A percentile compares a stretch with the other conserved stretches of the same genome.
These are phyloP conservation scores for Octodonta nipae DNA, from an alignment of 2,888 invertebrate species.

Conservation along the genomic window DNA sequence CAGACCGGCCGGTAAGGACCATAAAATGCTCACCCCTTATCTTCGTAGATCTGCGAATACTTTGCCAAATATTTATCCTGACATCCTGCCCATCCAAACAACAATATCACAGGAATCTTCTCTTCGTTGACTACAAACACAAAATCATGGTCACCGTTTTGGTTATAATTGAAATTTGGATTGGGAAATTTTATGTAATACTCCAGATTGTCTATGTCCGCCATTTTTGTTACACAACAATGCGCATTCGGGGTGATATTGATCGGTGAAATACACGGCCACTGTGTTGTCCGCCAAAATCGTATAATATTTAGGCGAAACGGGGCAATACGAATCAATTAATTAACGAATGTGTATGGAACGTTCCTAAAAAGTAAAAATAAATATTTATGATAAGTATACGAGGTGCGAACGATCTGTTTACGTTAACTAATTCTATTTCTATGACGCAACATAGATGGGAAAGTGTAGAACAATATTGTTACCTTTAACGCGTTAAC, in stretches of 20 bases:
- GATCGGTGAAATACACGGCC: slow-evolving; percentile 5
- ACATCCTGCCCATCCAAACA: slow-evolving; percentile 72
- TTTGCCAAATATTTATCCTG: slow-evolving; percentile 64
- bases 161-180: slow-evolving; percentile 35
- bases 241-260: slow-evolving; percentile 6
- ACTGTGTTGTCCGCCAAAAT: too few relatives aligned
- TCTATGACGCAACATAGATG: too few relatives aligned
- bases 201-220: slow-evolving; percentile 40
- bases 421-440: too few relatives aligned
- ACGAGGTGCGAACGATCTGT: too few relatives aligned
- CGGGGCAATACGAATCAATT: too few relatives aligned
- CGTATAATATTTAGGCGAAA: too few relatives aligned
- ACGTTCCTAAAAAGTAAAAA: too few relatives aligned
- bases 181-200: slow-evolving; percentile 51
- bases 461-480: too few relatives aligned
- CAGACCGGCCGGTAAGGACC: slow-evolving; percentile 4
- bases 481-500: too few relatives aligned
- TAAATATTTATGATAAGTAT: too few relatives aligned
- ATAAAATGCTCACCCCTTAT: slow-evolving; percentile 55
- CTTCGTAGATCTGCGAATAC: slow-evolving; percentile 65
- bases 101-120: slow-evolving; percentile 53
- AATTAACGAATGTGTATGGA: too few relatives aligned
- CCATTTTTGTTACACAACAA: slow-evolving; percentile 27
- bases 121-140: slow-evolving; percentile 47
- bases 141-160: slow-evolving; percentile 28